Base-by-base conservation (phyloP, 2,888 invertebrate genomes). In the Drosophila phalerata region DNA sequence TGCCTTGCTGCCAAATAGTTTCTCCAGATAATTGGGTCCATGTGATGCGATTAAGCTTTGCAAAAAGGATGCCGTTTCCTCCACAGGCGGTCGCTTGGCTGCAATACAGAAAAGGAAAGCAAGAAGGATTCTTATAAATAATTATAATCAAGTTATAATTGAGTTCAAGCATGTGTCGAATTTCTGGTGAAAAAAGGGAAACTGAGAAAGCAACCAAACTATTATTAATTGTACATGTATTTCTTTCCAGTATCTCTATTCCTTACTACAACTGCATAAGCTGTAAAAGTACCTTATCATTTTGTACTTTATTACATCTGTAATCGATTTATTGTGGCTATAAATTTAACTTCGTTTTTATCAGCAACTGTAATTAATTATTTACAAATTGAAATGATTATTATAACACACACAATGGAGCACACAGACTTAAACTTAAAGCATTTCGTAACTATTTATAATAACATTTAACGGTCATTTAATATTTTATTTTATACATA, bases 71-170 rank as follows among this genome's bases (percentile, higher is more conserved):
- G 98, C 97, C 0, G 98, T 98, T 93, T 98, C 98, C 92, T 98
- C 98, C 34, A 98, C 98, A 55, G 98, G 98, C 82, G 98, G 98
- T 90, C 98, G 95, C 93, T 98, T 98, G 22, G 98, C 98, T 98
- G 93, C 19, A 93, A 92, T 90, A 57, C 64, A 52, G 19, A 53
- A 34, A 13, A 45, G 45, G 10, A 47, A 45, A 17, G n/a, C 8
- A 25, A n/a, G 47, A 58, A 1, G 34, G 34, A 40, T 9, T 32
- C 45, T 60, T 49, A 65, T 40, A 70, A 73, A 64, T 64, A 52
- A 6, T n/a, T n/a, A 5, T 56, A 52, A 28, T 28, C 37, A 32
- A 25, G 15, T 34, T 62, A 49, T 62, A 64, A 65, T 73, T 63
- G 60, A 74, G 43, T 45, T 45, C 5, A 17, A 47, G 15, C 22